phyloP scores from a whole-genome alignment of 2,888 invertebrate species.

The Heliconius erato region DNA sequence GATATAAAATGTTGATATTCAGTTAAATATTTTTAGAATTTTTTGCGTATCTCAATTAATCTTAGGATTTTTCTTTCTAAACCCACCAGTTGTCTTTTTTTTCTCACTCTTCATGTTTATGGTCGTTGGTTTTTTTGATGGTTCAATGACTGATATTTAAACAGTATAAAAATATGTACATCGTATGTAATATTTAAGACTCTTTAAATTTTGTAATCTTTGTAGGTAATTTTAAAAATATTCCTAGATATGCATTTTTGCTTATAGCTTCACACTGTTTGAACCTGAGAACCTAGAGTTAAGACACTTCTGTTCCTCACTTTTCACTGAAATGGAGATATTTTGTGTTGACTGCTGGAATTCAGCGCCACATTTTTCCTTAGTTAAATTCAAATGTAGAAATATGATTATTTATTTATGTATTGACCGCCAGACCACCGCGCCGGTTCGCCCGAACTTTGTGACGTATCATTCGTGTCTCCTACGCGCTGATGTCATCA shows the following conservation, averaged over 20 bases:
- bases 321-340: no score
- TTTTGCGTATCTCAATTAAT: not conserved
- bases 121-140: conserved; percentile 20
- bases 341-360: no score
- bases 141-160: conserved; percentile 39
- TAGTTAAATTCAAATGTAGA: not conserved
- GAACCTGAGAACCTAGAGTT: no score
- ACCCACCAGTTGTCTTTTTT: not conserved
- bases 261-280: no score
- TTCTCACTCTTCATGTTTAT: not conserved
- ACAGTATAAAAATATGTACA: not conserved
- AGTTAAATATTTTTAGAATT: not conserved
- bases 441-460: conserved; percentile 22
- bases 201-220: not conserved
- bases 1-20: not conserved
- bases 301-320: no score
- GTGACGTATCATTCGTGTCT: conserved; percentile 44
- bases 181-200: not conserved
- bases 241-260: no score
- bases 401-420: not conserved
- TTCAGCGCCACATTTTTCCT: not conserved
- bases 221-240: not conserved
- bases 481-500: conserved; percentile 54
- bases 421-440: not conserved
- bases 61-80: not conserved